Evolutionary conservation across 2,797 vertebrate genomes (phyloP), one percentile per base, ranked within the genome.

Genomic region (Xenentodon cancila): DNA sequence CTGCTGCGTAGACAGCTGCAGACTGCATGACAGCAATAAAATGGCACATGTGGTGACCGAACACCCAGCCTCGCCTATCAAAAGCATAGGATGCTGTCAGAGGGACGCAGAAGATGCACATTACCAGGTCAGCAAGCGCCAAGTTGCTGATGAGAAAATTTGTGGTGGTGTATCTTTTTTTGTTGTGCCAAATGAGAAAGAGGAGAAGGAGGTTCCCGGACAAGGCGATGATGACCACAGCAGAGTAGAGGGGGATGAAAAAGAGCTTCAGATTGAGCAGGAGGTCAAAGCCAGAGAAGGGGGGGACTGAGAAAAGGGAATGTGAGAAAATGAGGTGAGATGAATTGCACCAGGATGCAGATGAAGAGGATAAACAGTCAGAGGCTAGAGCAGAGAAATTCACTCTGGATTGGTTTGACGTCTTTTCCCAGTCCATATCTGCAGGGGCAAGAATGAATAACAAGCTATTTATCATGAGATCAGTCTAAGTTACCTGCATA

Each of bases 91-190:
- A 93, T 0, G 87, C 95, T 0, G 95, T 96, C 75, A 96, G 64
- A 0, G 95, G 95, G 17, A 96, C 93, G 0, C 95, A 96, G 86
- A 94, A 93, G 34, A 96, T 66, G 75, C 94, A 96, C 95, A 96
- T 96, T 67, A 95, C 43, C 68, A 96, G 84, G 84, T 96, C 95
- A 0, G 94, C 94, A 0, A 86, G 83, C 0, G 95, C 95, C 81
- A 97, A 71, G 88, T 96, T 97, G 19, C 94, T 93, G 4, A 96
- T 95, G 19, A 97, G 92, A 75, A 97, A 95, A 54, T 96, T 95
- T 8, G 95, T 96, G 52, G 95, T 95, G 87, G 91, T 95, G 88
- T 95, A 95, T 69, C 94, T 90, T 79, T 95, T 93, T 88, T 95
- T 95, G 77, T 94, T 95, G 62, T 92, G 57, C 27, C 91, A 89